Conservation (phyloP, 2,113 vertebrate species). For the Sapajus apella region DNA sequence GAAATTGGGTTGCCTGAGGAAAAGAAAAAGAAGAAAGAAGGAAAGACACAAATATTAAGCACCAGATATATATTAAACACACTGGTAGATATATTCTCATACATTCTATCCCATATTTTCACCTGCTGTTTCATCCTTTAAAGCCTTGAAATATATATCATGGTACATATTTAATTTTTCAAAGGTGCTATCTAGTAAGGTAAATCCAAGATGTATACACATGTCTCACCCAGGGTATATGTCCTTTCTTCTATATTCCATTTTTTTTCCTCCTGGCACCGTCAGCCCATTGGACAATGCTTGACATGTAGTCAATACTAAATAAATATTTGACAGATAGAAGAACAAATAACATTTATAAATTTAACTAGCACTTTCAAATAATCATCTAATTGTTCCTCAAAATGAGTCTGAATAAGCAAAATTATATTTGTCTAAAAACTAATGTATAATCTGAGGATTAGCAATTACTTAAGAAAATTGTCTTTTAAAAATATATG, state of each 20-base stretch:
- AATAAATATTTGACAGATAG: conserved; percentile 1
- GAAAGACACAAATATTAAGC: neutral
- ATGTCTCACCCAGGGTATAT: neutral
- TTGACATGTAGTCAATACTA: neutral
- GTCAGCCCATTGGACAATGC: neutral
- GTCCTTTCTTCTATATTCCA: neutral
- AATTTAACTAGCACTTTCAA: neutral
- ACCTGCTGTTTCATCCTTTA: neutral
- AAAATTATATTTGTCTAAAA: neutral
- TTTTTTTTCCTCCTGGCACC: neutral
- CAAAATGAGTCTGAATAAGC: neutral
- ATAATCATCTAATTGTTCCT: neutral
- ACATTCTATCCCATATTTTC: neutral
- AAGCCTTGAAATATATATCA: neutral
- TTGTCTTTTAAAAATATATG: neutral
- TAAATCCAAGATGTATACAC: neutral
- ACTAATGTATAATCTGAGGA: neutral
- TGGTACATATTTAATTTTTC: neutral
- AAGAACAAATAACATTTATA: neutral
- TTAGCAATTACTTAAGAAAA: neutral
- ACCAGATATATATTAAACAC: too few relatives aligned
- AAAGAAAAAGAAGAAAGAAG: neutral
- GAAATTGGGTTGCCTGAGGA: neutral
- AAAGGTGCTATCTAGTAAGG: neutral
- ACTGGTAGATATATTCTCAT: neutral